These are phyloP conservation scores for Microcaecilia unicolor DNA, from an alignment of 2,797 vertebrate genomes.

Conservation along the genomic window DNA sequence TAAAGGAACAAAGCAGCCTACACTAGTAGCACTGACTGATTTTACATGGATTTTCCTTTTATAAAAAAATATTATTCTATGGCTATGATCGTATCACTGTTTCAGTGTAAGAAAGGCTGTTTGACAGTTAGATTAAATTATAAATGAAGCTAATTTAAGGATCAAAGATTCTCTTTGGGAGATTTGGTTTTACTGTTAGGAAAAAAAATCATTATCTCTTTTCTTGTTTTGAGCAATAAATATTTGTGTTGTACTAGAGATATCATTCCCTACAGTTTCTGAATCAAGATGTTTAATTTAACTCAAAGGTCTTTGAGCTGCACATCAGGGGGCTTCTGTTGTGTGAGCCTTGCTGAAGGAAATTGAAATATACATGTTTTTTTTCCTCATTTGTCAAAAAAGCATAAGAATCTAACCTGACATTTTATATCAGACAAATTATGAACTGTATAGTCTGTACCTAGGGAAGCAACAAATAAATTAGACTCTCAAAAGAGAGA, in stretches of 20 bases:
- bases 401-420: constrained; percentile 54
- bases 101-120: constrained; percentile 29
- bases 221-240: constrained; percentile 18
- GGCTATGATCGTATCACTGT: constrained; percentile 25
- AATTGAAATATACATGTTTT: constrained; percentile 60
- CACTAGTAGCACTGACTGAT: constrained; percentile 5
- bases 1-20: no score
- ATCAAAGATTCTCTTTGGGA: constrained; percentile 57
- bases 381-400: constrained; percentile 60
- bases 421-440: constrained; percentile 68
- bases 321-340: constrained; percentile 37
- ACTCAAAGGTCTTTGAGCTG: constrained; percentile 49
- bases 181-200: constrained; percentile 28
- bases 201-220: constrained; percentile 39
- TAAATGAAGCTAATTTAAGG: constrained; percentile 53
- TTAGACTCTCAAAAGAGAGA: constrained; percentile 40
- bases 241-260: constrained; percentile 43
- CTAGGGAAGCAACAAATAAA: constrained; percentile 62
- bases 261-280: constrained; percentile 43
- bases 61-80: constrained; percentile 36
- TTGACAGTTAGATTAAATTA: constrained; percentile 46
- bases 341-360: constrained; percentile 31
- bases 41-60: constrained; percentile 16
- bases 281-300: constrained; percentile 68
- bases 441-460: constrained; percentile 59